phyloP scores from a whole-genome alignment of 1,140 invertebrate species.

The Drosophila nigrodunni region DNA sequence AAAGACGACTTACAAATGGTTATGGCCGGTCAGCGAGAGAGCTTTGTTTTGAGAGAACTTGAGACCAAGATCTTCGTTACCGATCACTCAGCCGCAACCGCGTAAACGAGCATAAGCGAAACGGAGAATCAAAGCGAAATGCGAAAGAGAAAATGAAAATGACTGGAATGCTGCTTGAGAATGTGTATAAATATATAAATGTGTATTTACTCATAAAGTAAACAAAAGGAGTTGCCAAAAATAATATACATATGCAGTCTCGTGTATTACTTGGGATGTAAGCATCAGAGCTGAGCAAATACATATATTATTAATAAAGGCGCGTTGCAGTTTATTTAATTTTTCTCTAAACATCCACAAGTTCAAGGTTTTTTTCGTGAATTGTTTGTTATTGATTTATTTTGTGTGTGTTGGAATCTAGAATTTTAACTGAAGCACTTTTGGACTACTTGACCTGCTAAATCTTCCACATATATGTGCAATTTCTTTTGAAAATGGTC shows the following conservation, averaged over 20 bases:
- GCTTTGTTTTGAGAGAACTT: slow-evolving; percentile 36
- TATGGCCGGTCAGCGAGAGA: slow-evolving; percentile 36
- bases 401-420: not conserved
- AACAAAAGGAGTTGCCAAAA: slow-evolving; percentile 23
- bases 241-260: not conserved
- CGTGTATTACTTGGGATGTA: slow-evolving; percentile 6
- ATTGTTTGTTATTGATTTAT: not conserved
- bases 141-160: not conserved
- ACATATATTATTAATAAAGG: not conserved
- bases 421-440: not conserved
- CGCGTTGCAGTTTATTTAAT: slow-evolving; percentile 1
- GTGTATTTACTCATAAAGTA: slow-evolving; percentile 14
- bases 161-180: slow-evolving; percentile 15
- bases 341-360: slow-evolving; percentile 9
- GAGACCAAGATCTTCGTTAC: slow-evolving; percentile 37
- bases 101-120: not conserved
- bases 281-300: slow-evolving; percentile 4
- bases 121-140: not conserved
- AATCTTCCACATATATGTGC: slow-evolving; percentile 12
- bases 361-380: slow-evolving; percentile 23
- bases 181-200: not conserved
- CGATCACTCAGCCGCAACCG: slow-evolving; percentile 23
- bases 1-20: slow-evolving; percentile 65
- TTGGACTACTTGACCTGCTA: slow-evolving; percentile 4
- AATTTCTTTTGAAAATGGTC: slow-evolving; percentile 22